Conservation (phyloP, 2,113 vertebrate genomes). For the Piprites chloris region DNA sequence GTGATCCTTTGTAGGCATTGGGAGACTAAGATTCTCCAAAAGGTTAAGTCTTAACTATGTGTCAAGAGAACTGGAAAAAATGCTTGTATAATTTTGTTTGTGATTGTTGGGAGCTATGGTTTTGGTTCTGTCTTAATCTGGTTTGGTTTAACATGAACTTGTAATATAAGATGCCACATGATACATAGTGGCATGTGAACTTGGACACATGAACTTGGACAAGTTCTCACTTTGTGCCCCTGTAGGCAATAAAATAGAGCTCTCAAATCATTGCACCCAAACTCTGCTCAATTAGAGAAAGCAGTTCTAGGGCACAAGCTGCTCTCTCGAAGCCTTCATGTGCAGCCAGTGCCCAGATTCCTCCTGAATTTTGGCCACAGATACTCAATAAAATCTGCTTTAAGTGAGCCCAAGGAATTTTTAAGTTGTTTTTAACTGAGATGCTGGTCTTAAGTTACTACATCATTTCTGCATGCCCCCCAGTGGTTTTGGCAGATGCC, state of each 20-base stretch:
- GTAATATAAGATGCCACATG: rapidly evolving
- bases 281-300: background rate
- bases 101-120: background rate
- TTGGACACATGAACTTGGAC: too few relatives aligned
- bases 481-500: background rate
- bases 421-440: background rate
- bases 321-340: background rate
- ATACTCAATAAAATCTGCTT: background rate
- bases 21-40: background rate
- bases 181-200: rapidly evolving
- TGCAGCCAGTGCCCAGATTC: background rate
- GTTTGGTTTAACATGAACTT: background rate
- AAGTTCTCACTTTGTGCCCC: background rate
- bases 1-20: background rate
- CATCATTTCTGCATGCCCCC: background rate
- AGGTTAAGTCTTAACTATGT: background rate
- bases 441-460: background rate
- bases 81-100: background rate
- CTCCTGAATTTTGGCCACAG: background rate
- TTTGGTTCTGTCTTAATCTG: background rate
- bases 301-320: background rate
- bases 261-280: background rate
- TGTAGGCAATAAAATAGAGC: rapidly evolving
- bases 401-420: background rate
- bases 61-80: background rate